Conservation (phyloP, 2,797 vertebrate genomes). For the Muraenolepis orangiensis region DNA sequence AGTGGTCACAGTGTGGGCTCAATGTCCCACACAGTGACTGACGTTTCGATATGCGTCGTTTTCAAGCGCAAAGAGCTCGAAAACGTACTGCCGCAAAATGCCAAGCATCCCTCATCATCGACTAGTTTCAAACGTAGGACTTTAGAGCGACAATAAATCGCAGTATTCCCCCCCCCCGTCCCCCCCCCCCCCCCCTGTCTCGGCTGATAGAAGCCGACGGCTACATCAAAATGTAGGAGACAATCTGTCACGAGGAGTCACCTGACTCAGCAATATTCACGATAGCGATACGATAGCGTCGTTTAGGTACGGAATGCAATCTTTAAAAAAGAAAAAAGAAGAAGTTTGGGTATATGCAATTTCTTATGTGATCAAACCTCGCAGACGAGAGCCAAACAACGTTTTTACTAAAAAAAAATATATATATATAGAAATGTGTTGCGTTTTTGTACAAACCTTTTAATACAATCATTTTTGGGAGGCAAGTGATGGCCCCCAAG, state of each 20-base stretch:
- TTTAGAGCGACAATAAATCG: neutral
- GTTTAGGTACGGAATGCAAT: slow-evolving; percentile 77
- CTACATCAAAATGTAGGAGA: slow-evolving; percentile 67
- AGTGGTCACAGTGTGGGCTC: no score
- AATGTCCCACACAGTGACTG: no score
- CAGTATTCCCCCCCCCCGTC: no score
- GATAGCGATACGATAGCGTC: slow-evolving; percentile 66
- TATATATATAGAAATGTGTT: slow-evolving; percentile 74
- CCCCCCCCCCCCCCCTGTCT: neutral
- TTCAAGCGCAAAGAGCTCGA: neutral
- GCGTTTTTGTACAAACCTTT: slow-evolving; percentile 82
- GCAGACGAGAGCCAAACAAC: slow-evolving; percentile 70
- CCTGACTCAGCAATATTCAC: slow-evolving; percentile 51
- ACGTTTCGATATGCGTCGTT: neutral
- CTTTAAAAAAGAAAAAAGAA: slow-evolving; percentile 58
- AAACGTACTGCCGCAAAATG: no score
- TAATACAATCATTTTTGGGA: slow-evolving; percentile 75
- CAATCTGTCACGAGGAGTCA: slow-evolving; percentile 72
- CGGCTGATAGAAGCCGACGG: neutral
- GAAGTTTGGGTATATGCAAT: slow-evolving; percentile 83
- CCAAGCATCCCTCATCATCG: neutral
- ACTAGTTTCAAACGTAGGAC: neutral
- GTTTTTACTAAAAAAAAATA: slow-evolving; percentile 81
- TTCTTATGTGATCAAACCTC: slow-evolving; percentile 76
- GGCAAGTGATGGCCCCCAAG: slow-evolving; percentile 65